Evolutionary conservation across 2,797 vertebrate species (phyloP).

Genomic region (Cetoscarus ocellatus): DNA sequence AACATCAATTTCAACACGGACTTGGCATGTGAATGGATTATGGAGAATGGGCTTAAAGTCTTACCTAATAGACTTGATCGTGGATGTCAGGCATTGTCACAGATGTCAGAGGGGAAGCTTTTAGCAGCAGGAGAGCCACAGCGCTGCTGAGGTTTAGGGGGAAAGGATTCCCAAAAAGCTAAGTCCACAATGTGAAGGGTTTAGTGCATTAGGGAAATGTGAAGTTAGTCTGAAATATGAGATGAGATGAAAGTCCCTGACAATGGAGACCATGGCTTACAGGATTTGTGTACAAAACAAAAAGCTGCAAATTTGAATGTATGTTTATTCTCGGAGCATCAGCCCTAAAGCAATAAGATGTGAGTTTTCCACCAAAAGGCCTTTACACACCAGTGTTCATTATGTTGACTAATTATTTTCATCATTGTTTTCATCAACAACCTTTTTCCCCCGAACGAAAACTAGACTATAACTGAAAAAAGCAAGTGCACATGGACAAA

Average conservation of each 20-base stretch:
- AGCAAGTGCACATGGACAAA: no score
- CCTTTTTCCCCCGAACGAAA: no score
- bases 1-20: slow-evolving; percentile 30
- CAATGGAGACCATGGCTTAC: background rate
- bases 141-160: background rate
- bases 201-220: background rate
- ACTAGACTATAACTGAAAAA: no score
- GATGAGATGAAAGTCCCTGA: background rate
- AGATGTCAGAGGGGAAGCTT: slow-evolving; percentile 40
- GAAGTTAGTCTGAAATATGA: background rate
- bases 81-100: slow-evolving; percentile 51
- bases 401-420: no score
- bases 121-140: slow-evolving; percentile 4
- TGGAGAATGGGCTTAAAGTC: slow-evolving; percentile 56
- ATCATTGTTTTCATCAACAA: no score
- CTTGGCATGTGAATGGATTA: slow-evolving; percentile 60
- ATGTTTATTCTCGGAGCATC: no score
- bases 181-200: background rate
- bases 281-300: background rate
- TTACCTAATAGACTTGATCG: slow-evolving; percentile 52
- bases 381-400: no score
- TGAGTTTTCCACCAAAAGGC: no score
- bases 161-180: background rate
- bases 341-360: no score
- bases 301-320: background rate